These are phyloP conservation scores for Dynastes hyllus DNA, from an alignment of 2,888 invertebrate species.

Conservation along the genomic window DNA sequence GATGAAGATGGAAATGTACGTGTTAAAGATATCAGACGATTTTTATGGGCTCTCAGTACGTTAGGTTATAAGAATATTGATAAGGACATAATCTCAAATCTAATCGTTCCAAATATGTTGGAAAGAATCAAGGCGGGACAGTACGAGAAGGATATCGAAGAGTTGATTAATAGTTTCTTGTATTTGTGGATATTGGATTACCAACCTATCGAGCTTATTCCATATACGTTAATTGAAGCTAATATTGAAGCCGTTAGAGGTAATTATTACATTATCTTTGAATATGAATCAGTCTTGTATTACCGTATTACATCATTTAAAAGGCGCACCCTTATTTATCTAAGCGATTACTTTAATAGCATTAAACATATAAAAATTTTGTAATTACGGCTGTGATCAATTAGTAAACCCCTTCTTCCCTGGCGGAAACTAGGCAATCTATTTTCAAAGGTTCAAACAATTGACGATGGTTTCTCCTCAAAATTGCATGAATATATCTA, in stretches of 20 bases:
- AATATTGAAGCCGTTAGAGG: slow-evolving; percentile 53
- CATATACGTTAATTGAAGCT: slow-evolving; percentile 59
- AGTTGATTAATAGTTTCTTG: slow-evolving; percentile 66
- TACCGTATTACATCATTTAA: no score
- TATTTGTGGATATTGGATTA: slow-evolving; percentile 70
- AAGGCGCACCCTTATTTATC: no score
- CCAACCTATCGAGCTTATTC: slow-evolving; percentile 64
- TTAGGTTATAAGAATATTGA: slow-evolving; percentile 63
- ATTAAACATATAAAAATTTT: no score
- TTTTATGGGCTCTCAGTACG: slow-evolving; percentile 69
- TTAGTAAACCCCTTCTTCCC: no score
- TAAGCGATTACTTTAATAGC: no score
- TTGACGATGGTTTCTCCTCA: no score
- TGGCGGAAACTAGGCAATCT: no score
- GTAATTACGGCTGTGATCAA: no score
- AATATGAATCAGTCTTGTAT: no score
- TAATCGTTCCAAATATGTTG: slow-evolving; percentile 64
- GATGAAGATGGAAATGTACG: slow-evolving; percentile 58
- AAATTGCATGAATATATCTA: no score
- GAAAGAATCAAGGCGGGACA: slow-evolving; percentile 61
- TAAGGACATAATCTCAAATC: slow-evolving; percentile 60
- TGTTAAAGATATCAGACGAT: slow-evolving; percentile 70
- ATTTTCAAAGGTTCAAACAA: no score
- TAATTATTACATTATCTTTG: slow-evolving; percentile 12
- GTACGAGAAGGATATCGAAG: slow-evolving; percentile 61